Conservation (phyloP, 2,888 invertebrate species). For the Agrotis exclamationis region DNA sequence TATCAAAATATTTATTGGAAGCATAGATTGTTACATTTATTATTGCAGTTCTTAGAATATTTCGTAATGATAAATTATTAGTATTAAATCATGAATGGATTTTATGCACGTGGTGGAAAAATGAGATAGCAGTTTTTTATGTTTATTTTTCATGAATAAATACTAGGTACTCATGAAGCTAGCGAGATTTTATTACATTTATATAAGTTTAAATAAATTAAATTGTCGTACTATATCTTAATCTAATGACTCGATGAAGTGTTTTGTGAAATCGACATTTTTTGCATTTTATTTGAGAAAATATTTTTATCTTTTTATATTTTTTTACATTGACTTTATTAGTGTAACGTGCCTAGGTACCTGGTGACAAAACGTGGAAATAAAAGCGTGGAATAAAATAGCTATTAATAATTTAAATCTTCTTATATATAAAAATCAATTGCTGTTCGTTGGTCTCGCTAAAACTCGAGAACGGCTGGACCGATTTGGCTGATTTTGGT, state of each 20-base stretch:
- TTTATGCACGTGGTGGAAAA: conserved; percentile 3
- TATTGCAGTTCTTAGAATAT: conserved; percentile 6
- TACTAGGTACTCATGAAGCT: conserved; percentile 11
- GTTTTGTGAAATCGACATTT: conserved; percentile 23
- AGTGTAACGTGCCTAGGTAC: conserved; percentile 67
- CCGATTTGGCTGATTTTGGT: too few species aligned
- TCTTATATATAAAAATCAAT: too few species aligned
- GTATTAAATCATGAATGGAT: not conserved
- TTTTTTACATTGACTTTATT: conserved; percentile 49
- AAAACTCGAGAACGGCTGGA: too few species aligned
- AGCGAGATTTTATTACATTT: conserved; percentile 23
- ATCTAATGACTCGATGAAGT: conserved; percentile 53
- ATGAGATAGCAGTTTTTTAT: not conserved
- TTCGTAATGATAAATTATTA: conserved; percentile 20
- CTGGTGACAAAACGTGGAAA: conserved; percentile 59
- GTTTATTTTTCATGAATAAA: conserved; percentile 16
- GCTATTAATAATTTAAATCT: conserved; percentile 58
- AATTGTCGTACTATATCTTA: conserved; percentile 56
- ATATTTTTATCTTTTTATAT: conserved; percentile 29
- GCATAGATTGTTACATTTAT: conserved; percentile 24
- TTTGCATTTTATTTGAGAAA: conserved; percentile 23
- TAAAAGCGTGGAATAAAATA: conserved; percentile 41
- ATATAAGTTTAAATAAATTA: conserved; percentile 44
- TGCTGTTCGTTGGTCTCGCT: too few species aligned
- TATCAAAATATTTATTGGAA: conserved; percentile 43